These are phyloP conservation scores for Meiosimyza decipiens DNA, from an alignment of 2,888 invertebrate genomes.

Conservation along the genomic window DNA sequence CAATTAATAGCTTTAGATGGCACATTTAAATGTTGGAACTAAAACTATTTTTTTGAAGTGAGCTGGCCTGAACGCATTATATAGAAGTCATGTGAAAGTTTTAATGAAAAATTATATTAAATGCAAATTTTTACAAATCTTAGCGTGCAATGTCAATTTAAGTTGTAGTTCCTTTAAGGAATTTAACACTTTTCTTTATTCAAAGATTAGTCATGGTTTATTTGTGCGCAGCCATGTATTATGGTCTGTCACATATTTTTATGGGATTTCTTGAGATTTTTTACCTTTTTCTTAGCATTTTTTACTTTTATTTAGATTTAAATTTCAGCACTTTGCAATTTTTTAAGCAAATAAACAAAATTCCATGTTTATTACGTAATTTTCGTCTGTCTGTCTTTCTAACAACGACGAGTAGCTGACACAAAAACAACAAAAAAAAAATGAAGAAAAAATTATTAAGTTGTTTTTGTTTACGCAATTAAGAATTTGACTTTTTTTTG, in stretches of 20 bases:
- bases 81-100: no score
- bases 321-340: constrained; percentile 5
- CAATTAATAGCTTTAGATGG: no score
- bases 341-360: constrained; percentile 14
- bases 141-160: no score
- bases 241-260: background rate
- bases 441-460: constrained; percentile 13
- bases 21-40: no score
- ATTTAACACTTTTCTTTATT: background rate
- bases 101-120: no score
- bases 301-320: background rate
- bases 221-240: background rate
- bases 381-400: background rate
- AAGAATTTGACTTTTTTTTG: constrained; percentile 43
- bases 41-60: no score
- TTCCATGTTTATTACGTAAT: background rate
- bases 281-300: no score
- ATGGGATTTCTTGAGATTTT: background rate
- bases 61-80: no score
- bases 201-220: background rate
- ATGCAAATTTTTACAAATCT: no score
- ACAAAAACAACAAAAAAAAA: background rate
- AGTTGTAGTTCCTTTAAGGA: no score
- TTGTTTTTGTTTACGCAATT: constrained; percentile 38
- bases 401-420: background rate